phyloP scores from a whole-genome alignment of 2,888 invertebrate species.

The Lottia scabra region DNA sequence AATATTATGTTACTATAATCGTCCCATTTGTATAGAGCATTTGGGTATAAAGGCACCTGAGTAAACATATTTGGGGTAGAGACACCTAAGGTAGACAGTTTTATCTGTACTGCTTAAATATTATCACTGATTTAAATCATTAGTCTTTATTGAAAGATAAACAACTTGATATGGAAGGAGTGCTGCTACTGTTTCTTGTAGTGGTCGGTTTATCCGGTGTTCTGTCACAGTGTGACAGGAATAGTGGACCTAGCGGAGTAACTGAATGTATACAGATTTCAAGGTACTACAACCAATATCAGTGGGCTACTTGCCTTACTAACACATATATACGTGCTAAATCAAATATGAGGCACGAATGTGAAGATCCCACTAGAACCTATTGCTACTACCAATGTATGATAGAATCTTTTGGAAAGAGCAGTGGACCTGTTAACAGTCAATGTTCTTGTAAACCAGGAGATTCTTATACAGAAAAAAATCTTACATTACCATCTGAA shows the following conservation, averaged over 20 bases:
- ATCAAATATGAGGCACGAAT: constrained; percentile 14
- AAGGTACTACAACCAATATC: constrained; percentile 26
- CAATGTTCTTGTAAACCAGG: constrained; percentile 18
- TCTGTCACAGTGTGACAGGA: neutral
- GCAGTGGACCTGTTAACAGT: constrained; percentile 10
- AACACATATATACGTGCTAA: constrained; percentile 18
- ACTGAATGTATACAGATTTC: neutral
- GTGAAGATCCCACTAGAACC: constrained; percentile 9
- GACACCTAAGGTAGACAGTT: too few species aligned
- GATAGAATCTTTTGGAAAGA: constrained; percentile 18
- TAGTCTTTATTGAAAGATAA: too few species aligned
- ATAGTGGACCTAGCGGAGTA: neutral
- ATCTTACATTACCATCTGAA: constrained; percentile 7
- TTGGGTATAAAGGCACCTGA: too few species aligned
- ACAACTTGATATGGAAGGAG: too few species aligned
- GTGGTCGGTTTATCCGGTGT: neutral
- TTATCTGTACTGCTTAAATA: too few species aligned
- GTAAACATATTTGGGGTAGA: too few species aligned
- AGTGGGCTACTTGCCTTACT: constrained; percentile 27
- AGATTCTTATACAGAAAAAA: neutral
- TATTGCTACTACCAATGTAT: constrained; percentile 30
- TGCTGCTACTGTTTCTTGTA: too few species aligned
- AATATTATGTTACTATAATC: too few species aligned
- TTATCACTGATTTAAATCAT: too few species aligned
- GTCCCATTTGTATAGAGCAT: too few species aligned